These are phyloP conservation scores for Diarsia brunnea DNA, from an alignment of 2,888 invertebrate species.

Conservation along the genomic window DNA sequence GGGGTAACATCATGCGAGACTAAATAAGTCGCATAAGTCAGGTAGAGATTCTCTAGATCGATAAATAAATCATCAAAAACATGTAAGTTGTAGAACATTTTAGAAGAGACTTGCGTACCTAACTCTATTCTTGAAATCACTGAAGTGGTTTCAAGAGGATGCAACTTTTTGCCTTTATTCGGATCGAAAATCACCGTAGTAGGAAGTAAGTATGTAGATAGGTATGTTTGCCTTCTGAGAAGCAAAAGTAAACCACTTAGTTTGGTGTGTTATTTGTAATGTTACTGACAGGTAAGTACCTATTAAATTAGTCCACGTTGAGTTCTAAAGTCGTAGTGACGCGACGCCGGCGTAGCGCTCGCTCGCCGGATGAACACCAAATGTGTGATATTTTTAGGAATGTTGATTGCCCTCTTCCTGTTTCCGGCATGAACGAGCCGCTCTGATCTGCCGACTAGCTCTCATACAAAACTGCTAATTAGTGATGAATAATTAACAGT, in stretches of 20 bases:
- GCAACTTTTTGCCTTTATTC: neutral
- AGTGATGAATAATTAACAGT: constrained; percentile 87
- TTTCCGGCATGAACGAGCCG: constrained; percentile 83
- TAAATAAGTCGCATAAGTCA: neutral
- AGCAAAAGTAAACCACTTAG: constrained; percentile 37
- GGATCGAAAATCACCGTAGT: neutral
- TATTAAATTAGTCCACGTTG: constrained; percentile 55
- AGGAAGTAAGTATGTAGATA: neutral
- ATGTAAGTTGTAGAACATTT: neutral
- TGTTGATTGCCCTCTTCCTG: constrained; percentile 90
- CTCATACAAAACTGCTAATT: constrained; percentile 86
- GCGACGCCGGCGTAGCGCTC: constrained; percentile 65
- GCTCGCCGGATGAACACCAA: constrained; percentile 89
- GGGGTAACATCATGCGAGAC: constrained; percentile 1
- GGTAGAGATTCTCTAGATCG: neutral
- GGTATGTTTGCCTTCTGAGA: neutral
- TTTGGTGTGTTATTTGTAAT: constrained; percentile 51
- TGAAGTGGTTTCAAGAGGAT: neutral
- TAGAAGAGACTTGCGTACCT: neutral
- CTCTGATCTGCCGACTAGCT: constrained; percentile 84
- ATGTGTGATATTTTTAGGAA: constrained; percentile 90
- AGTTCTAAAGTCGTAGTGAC: constrained; percentile 59
- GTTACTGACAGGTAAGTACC: constrained; percentile 58
- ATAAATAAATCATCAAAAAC: constrained; percentile 5
- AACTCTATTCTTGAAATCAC: neutral